Conservation (phyloP, 1,140 invertebrate species). For the Vollenhovia emeryi region DNA sequence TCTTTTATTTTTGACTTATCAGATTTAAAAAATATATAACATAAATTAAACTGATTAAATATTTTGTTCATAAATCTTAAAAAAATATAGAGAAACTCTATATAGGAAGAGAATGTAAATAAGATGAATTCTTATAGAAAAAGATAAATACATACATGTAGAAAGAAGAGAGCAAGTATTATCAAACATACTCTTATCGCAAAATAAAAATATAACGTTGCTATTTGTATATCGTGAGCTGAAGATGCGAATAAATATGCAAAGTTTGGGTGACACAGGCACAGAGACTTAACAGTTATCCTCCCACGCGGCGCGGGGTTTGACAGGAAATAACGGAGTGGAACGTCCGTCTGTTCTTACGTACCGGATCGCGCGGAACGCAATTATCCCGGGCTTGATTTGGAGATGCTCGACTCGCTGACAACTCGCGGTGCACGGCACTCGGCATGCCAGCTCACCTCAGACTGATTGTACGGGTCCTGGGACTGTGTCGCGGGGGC, state of each 20-base stretch:
- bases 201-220: neutral
- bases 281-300: neutral
- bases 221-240: neutral
- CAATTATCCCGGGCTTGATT: conserved; percentile 30
- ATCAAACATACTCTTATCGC: neutral
- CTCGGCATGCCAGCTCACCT: conserved; percentile 81
- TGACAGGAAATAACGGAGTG: neutral
- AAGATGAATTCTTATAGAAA: neutral
- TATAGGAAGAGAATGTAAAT: neutral
- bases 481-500: conserved; percentile 69
- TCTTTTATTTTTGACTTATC: neutral
- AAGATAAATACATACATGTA: neutral
- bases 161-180: neutral
- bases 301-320: too few species aligned
- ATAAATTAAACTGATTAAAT: neutral
- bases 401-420: conserved; percentile 61
- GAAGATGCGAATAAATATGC: neutral
- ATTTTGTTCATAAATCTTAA: neutral
- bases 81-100: neutral
- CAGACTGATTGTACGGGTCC: conserved; percentile 81
- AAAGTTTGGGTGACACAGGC: neutral
- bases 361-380: conserved; percentile 42
- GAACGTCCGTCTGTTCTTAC: conserved; percentile 4
- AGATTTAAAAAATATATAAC: conserved; percentile 8
- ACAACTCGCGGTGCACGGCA: conserved; percentile 74